Base-by-base conservation (phyloP, 2,888 invertebrate genomes). In the Lasioglossum zephyrum region DNA sequence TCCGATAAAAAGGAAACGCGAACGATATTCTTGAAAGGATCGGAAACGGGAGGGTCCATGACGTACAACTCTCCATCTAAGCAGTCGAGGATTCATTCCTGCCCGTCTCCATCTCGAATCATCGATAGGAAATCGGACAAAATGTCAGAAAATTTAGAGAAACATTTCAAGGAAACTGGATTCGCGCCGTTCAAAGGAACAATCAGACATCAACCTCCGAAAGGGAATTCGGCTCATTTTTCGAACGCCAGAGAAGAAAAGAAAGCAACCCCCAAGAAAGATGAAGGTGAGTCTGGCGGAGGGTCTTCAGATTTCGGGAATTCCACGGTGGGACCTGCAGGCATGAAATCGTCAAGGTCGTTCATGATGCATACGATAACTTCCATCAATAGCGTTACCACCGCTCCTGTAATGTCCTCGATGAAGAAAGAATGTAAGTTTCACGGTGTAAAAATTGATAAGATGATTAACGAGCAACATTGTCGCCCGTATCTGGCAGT, bases 181-280 rank as follows among this genome's bases (percentile, higher is more conserved):
- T 9, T 5, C 11, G 69, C 66, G 4, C 77, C 86, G 8, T 39
- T 77, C 6, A 39, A 73, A 63, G 81, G 53, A 0, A 77, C 86
- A 13, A 79, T 86, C n/a, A 11, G n/a, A 4, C 13, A 69, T 18
- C 26, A 1, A 9, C 5, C 75, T 0, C 9, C 36, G n/a, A 47
- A 60, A 13, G 16, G 74, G 13, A 36, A 18, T n/a, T 13, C 41
- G 18, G 11, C 11, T 3, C 31, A 36, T 8, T 0, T n/a, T 2
- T 6, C 16, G 4, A 36, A 13, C 2, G 2, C 4, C 18, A 63
- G 41, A 5, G n/a, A 49, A 18, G 47, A 60, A 1, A 41, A 63
- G 31, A 39, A 39, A 4, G 16, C 13, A 16, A 22, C 8, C 13
- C 0, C 53, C 26, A 8, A 31, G 44, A 36, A 22, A 4, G 44